These are phyloP conservation scores for Paratrypauchen microcephalus DNA, from an alignment of 2,797 vertebrate species.

Conservation along the genomic window DNA sequence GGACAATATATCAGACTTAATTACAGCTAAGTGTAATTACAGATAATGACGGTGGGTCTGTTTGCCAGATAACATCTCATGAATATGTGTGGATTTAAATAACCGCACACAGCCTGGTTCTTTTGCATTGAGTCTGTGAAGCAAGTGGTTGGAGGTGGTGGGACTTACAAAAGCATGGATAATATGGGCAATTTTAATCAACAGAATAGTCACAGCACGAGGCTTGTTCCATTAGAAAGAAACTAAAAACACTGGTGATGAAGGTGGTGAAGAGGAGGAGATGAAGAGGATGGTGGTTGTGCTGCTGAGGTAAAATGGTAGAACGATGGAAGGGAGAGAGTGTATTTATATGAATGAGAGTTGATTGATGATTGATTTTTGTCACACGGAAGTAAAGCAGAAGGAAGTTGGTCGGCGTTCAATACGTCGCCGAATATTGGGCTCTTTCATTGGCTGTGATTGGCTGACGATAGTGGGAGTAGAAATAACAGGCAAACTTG, in stretches of 20 bases:
- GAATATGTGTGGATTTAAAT: constrained; percentile 1
- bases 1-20: constrained; percentile 11
- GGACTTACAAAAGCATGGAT: background rate
- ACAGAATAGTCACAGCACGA: background rate
- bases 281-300: no score
- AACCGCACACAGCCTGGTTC: background rate
- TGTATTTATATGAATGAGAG: no score
- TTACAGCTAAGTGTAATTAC: constrained; percentile 15
- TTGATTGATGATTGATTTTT: no score
- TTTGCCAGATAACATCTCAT: constrained; percentile 7
- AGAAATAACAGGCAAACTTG: no score
- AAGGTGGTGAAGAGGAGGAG: background rate
- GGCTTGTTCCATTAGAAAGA: background rate
- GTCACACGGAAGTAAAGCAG: no score
- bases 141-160: background rate
- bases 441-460: no score
- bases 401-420: no score
- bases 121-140: background rate
- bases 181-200: background rate
- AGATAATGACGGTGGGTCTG: background rate
- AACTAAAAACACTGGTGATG: background rate
- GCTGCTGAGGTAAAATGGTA: no score
- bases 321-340: no score
- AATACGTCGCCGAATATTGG: no score
- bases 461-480: no score